Percentiles rank a stretch among this genome's conserved stretches.
Evolutionary conservation across 1,140 invertebrate species (phyloP).

Genomic region (Tetraneura akinire): DNA sequence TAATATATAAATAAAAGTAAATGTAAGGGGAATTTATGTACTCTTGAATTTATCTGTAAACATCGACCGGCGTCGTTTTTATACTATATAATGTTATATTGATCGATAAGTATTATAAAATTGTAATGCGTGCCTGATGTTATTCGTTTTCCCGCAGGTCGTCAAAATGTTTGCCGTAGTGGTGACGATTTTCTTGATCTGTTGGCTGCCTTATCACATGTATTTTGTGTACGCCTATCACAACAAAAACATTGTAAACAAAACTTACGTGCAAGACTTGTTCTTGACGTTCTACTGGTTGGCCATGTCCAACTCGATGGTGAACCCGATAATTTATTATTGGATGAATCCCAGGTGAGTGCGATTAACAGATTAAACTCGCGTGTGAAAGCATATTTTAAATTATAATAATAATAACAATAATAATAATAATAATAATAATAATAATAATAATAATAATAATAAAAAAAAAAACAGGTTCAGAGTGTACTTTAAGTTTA

Average conservation of each 20-base stretch:
- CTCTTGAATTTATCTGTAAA: too few relatives aligned
- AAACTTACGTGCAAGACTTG: slow-evolving; percentile 76
- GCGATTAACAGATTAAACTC: too few relatives aligned
- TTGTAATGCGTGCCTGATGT: neutral
- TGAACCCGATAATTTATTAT: slow-evolving; percentile 89
- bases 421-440: too few relatives aligned
- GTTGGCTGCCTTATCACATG: slow-evolving; percentile 86
- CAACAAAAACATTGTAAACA: slow-evolving; percentile 70
- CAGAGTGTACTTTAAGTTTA: slow-evolving; percentile 50
- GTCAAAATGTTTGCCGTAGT: slow-evolving; percentile 84
- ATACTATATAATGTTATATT: too few relatives aligned
- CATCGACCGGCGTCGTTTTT: too few relatives aligned
- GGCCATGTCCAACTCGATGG: slow-evolving; percentile 90
- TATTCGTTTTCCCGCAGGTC: slow-evolving; percentile 65
- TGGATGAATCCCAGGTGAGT: slow-evolving; percentile 82
- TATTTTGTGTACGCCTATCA: slow-evolving; percentile 85
- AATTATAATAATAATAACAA: too few relatives aligned
- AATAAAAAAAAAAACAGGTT: too few relatives aligned
- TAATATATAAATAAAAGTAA: too few relatives aligned
- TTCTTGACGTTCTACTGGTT: slow-evolving; percentile 86
- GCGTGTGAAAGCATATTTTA: too few relatives aligned
- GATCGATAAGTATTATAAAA: too few relatives aligned
- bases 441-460: too few relatives aligned
- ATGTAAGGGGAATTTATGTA: too few relatives aligned
- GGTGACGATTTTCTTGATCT: slow-evolving; percentile 81